Evolutionary conservation across 2,113 vertebrate genomes (phyloP), one percentile per base, ranked within the genome.

Genomic region (Phoenicopterus ruber): DNA sequence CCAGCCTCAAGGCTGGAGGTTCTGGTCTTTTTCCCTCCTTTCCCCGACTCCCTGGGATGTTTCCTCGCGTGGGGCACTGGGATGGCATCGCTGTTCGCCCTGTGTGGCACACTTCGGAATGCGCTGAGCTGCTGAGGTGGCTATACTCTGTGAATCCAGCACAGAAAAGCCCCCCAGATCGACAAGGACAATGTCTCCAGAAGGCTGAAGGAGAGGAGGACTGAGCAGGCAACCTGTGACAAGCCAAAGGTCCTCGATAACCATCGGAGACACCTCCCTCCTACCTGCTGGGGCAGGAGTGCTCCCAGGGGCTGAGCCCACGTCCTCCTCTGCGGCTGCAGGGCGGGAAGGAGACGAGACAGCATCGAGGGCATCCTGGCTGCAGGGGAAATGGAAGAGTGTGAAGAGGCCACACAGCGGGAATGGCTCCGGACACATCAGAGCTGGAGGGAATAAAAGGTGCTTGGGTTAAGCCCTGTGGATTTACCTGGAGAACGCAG

Each of bases 301-400:
- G 47, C n/a, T 71, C 58, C 32, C 52, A 17, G 40, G 20, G n/a
- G 22, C 49, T 42, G 15, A 82, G 40, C 14, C 31, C n/a, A 24
- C 40, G 32, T 36, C 47, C 47, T 73, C 11, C 47, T 55, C n/a
- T 19, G 36, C 20, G 22, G 63, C 62, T 57, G 38, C 36, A 52
- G 63, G 17, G 17, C 5, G 0, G 29, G 20, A 18, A 42, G 28
- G 6, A 2, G n/a, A 25, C 3, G 9, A 34, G 9, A 38, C 5
- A 54, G 22, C 46, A 61, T 12, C 1, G 0, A 78, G 65, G 52
- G 44, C 58, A 28, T 47, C 52, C 65, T 72, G 38, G 34, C 44
- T 22, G 10, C 72, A 26, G 14, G 54, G 44, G 44, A 59, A 32
- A 17, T 20, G 4, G 57, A 54, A 59, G 29, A 54, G 11, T 32